Evolutionary conservation across 2,113 vertebrate genomes (phyloP), one percentile per base, ranked within the genome.

Genomic region (Amphiprion ocellaris): DNA sequence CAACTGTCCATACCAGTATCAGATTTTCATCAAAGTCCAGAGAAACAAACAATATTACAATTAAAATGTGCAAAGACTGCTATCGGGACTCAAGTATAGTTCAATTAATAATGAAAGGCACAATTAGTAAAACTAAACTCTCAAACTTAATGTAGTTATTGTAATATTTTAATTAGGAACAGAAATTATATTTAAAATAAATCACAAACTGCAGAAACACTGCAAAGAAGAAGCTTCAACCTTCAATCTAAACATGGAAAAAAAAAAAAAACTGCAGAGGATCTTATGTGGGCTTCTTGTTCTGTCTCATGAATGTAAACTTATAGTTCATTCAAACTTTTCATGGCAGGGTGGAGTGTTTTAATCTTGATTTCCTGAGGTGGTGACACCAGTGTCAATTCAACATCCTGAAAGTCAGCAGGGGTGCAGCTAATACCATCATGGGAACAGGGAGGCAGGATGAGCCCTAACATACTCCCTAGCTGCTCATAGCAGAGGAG

Each of bases 401-500:
- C 62, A 66, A 79, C 83, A 53, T 90, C 79, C 83, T 89, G 77
- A 64, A 79, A 61, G 44, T 88, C 76, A 21, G 79, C 79, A 67
- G 88, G 68, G 63, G 80, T 71, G 74, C 16, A 66, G 83, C 75
- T 73, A 80, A 77, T 82, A 46, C 54, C 49, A 17, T 69, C 49
- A 59, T 67, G 70, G 73, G 66, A 66, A 65, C 68, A 9, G 10
- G 82, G 67, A 30, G 91, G 89, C 82, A 98, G 93, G 89, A 91
- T 94, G 90, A 95, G 92, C 19, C 95, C 91, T 72, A 97, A 80
- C 8, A 93, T 92, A 0, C 87, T 94, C 84, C 94, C 92, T 0
- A 99, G 94, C 92, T 95, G 94, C 39, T 95, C 93, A 81, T 94
- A 95, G 77, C 97, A 99, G 81, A 92, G 92, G 74, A 92, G 91